Base-by-base conservation (phyloP, 2,888 invertebrate species). In the Asteroscopus sphinx region DNA sequence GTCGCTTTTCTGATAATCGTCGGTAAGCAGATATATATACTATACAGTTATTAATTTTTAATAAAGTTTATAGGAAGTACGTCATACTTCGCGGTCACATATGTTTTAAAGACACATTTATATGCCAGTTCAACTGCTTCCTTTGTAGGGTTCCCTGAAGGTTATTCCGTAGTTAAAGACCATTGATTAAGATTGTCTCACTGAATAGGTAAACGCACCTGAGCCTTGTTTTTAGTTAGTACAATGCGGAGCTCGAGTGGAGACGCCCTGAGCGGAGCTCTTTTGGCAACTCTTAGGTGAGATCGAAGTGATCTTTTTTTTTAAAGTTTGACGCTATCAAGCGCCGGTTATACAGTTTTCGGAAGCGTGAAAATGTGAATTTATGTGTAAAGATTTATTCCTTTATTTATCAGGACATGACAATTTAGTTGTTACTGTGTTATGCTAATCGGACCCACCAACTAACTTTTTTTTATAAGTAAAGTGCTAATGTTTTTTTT, bases 201-300 rank as follows among this genome's bases (percentile, higher is more conserved):
- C 77, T 85, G 79, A 81, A 79, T 80, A 78, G 74, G 73, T 78
- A 75, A 78, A 75, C 76, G 59, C 73, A 80, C 73, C 73, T 77
- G 82, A 77, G 71, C 60, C 65, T 80, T 78, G 81, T 74, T 77
- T n/a, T 91, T 91, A 93, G 93, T 93, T 86, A 72, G 63, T 77
- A 92, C 81, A 87, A 92, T 93, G 93, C 82, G 78, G 89, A 86
- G 90, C 91, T 86, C 86, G 90, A 85, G 92, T 81, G 63, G 84
- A 89, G 93, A 91, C 93, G 93, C 86, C 79, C 82, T 83, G 80
- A 73, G 68, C 78, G 78, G 77, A 73, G 88, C 82, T 77, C 80
- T 88, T 77, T 79, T 92, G 77, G 84, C 84, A 68, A 81, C 85
- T 80, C 79, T 92, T 74, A 92, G 93, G 93, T 93, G 76, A 88